phyloP scores from a whole-genome alignment of 2,113 vertebrate species.

The Quiscalus mexicanus region DNA sequence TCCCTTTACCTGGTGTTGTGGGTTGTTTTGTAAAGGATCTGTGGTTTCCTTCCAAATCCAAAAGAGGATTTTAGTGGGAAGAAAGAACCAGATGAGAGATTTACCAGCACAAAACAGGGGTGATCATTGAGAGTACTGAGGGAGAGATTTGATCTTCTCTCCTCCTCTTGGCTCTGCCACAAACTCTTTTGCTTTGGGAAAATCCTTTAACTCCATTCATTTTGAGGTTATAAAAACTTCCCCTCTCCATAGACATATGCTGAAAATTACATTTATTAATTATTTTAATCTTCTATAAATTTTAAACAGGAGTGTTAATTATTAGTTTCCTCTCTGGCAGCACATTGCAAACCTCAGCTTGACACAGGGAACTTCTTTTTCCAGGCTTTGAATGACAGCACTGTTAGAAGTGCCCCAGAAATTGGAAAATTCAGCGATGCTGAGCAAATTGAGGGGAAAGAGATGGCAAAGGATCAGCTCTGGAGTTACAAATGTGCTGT shows the following conservation, averaged over 20 bases:
- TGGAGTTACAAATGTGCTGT: background rate
- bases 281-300: background rate
- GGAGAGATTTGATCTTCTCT: background rate
- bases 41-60: background rate
- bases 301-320: background rate
- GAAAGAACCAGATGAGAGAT: background rate
- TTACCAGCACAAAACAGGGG: background rate
- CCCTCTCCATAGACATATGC: background rate
- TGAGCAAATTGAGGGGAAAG: background rate
- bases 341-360: background rate
- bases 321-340: background rate
- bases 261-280: background rate
- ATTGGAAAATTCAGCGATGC: background rate
- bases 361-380: background rate
- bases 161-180: background rate
- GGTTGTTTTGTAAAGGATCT: background rate
- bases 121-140: background rate
- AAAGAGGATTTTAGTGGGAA: background rate
- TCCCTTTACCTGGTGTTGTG: background rate
- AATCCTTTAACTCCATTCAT: background rate
- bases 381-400: background rate
- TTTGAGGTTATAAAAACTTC: background rate
- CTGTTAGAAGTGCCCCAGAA: background rate
- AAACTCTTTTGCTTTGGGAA: background rate
- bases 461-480: background rate